Base-by-base conservation (phyloP, 2,888 invertebrate species). In the Nudaria mundana region DNA sequence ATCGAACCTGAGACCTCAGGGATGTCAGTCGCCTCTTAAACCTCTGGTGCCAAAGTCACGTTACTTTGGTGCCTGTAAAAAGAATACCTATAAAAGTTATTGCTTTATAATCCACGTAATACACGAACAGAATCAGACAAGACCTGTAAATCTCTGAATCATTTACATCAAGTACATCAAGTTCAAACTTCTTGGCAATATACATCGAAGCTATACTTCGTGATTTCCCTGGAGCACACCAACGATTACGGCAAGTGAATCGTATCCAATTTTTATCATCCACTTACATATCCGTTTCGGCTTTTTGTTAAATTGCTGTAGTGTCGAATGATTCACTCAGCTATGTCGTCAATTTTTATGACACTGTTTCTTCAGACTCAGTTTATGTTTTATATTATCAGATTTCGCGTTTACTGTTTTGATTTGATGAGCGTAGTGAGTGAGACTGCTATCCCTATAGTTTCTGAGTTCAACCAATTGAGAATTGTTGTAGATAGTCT, bases 201-300 rank as follows among this genome's bases (percentile, higher is more conserved):
- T 66, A 66, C 63, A 65, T 61, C 52, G 69, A 62, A 44, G 56
- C 52, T 60, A 54, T 64, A 62, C 67, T 67, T 64, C 54, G 58
- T 80, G 77, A 84, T 84, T 85, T 84, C 83, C 83, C 84, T 30
- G 30, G 79, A 77, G 82, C 59, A 45, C 51, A 43, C 46, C 54
- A 53, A 52, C 75, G 73, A 79, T 80, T 76, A 72, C 71, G 52
- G 60, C 50, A 62, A 76, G 69, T 66, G 72, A 72, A 80, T 75
- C 66, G 67, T 73, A 73, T 76, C 76, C 76, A 81, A 81, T 82
- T 83, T 84, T 83, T 82, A 81, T 71, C 71, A 75, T 71, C 71
- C 66, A 71, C 71, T 78, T 73, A 69, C 69, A 63, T 62, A 68
- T 61, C 63, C 63, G 66, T 65, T 63, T 62, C 56, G 62, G 68